Conservation (phyloP, 2,113 vertebrate species). For the Sinosuthora webbiana region DNA sequence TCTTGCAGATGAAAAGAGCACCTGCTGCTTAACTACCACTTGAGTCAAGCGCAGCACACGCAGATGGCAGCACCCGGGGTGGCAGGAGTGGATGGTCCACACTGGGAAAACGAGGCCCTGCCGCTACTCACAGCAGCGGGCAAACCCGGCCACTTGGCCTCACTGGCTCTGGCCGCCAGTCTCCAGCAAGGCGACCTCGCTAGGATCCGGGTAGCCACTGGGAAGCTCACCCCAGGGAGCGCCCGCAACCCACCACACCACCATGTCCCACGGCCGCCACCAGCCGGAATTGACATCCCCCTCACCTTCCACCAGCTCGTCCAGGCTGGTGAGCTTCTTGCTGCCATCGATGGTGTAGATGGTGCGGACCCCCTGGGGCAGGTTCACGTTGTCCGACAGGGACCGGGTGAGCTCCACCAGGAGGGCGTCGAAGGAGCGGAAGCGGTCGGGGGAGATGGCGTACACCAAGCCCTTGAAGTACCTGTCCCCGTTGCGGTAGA, state of each 20-base stretch:
- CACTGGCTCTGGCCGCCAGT: accelerated
- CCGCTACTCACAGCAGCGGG: accelerated
- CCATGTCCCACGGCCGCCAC: not conserved
- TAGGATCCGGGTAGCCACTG: accelerated
- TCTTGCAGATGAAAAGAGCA: not conserved
- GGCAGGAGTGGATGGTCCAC: accelerated
- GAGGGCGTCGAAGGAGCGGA: constrained; percentile 92
- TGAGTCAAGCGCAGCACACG: accelerated
- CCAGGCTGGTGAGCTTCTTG: constrained; percentile 87
- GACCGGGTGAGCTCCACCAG: constrained; percentile 94
- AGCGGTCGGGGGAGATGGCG: constrained; percentile 90
- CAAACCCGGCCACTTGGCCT: accelerated
- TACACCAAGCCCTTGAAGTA: constrained; percentile 97
- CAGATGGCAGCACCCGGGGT: no score
- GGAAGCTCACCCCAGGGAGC: not conserved
- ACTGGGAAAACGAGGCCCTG: accelerated
- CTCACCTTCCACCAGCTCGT: constrained; percentile 93
- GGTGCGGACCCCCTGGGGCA: constrained; percentile 91
- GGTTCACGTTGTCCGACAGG: constrained; percentile 92
- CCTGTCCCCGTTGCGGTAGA: constrained; percentile 95
- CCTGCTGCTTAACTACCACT: not conserved
- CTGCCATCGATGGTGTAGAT: constrained; percentile 90
- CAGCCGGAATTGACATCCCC: accelerated
- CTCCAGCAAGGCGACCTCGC: not conserved
- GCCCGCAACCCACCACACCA: not conserved